Base-by-base conservation (phyloP, 2,888 invertebrate genomes). In the Agonopterix heracliana region DNA sequence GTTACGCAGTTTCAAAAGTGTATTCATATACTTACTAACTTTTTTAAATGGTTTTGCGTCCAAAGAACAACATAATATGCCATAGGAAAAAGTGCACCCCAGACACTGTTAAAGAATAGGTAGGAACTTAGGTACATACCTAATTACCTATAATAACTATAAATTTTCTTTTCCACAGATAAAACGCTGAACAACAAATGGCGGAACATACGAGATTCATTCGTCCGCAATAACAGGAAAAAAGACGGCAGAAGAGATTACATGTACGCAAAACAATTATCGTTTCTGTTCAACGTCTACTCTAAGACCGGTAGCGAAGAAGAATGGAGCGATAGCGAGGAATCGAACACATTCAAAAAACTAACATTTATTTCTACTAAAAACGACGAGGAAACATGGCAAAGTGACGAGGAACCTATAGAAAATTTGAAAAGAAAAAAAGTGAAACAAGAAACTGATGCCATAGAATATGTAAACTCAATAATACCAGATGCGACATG, bases 151-250 rank as follows among this genome's bases (percentile, higher is more conserved):
- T 7, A 1, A 26, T 26, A 3, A 26, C 7, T 26, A 26, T 26
- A 26, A 26, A 26, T 26, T 5, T 26, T 26, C 26, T 26, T 26
- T 5, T 26, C 17, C 26, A 26, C 45, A 84, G 83, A 66, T 62
- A 77, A 72, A 59, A 83, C 76, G 60, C 63, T 84, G 3, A 67
- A 79, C 51, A 65, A 69, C 60, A 84, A 83, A 73, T 84, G 85
- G 85, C 73, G 85, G n/a, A 83, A 83, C 61, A 74, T 84, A 44
- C 66, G 82, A n/a, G 85, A 84, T 54, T 76, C 81, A 1, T 84
- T 74, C 63, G 84, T 82, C 14, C 69, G 84, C n/a, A 66, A 75
- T 54, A 50, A 67, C 5, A 77, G 71, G 52, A 61, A 66, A 17
- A 66, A 64, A 34, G 67, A 66, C 47, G 65, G 61, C 10, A 76